Conservation (phyloP, 2,113 vertebrate species). For the Hyla sarda region DNA sequence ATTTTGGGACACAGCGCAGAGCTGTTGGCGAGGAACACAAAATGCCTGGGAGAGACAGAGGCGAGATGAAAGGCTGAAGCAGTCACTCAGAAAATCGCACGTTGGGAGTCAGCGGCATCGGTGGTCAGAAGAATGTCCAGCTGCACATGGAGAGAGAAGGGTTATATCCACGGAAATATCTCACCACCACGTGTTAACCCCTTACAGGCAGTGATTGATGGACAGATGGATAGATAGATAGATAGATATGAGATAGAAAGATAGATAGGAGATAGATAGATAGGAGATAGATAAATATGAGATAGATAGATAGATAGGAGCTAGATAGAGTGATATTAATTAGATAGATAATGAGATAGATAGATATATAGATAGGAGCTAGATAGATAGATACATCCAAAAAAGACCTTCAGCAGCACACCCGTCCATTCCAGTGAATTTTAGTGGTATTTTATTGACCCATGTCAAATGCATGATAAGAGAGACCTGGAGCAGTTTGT, state of each 20-base stretch:
- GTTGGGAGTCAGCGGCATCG: not conserved
- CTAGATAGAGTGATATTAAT: too few relatives aligned
- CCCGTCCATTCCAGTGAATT: too few relatives aligned
- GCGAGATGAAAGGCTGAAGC: constrained; percentile 52
- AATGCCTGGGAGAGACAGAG: constrained; percentile 51
- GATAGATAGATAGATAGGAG: too few relatives aligned
- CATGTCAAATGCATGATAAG: too few relatives aligned
- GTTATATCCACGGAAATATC: not conserved
- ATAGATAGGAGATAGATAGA: too few relatives aligned
- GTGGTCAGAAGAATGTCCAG: not conserved
- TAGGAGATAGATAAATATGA: too few relatives aligned
- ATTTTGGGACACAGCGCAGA: constrained; percentile 59
- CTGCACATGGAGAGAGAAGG: not conserved
- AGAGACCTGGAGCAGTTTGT: too few relatives aligned
- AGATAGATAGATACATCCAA: too few relatives aligned
- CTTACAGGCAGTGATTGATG: not conserved
- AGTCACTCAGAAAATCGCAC: constrained; percentile 50
- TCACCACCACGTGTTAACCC: not conserved
- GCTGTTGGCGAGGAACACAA: constrained; percentile 58
- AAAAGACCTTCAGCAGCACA: too few relatives aligned
- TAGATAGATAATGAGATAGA: too few relatives aligned
- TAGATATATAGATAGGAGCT: too few relatives aligned
- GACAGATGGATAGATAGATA: not conserved
- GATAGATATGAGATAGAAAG: not conserved
- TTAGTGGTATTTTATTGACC: too few relatives aligned